Conservation (phyloP, 2,888 invertebrate species). For the Temnothorax ravouxi region DNA sequence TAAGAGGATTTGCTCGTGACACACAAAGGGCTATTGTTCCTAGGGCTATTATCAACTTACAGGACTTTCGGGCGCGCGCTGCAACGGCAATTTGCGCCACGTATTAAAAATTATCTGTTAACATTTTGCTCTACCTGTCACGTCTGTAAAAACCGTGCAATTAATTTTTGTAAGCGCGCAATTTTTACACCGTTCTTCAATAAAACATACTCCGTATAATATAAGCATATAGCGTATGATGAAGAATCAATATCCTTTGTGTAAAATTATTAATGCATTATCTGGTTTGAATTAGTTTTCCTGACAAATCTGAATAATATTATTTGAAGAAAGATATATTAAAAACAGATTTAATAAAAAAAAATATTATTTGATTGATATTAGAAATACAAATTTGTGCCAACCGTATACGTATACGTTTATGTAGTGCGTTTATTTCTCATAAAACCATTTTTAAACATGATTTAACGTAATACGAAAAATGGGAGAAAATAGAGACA, state of each 20-base stretch:
- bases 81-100: slow-evolving; percentile 29
- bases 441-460: too few species aligned
- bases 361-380: slow-evolving; percentile 2
- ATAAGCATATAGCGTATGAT: neutral
- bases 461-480: slow-evolving; percentile 11
- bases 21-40: slow-evolving; percentile 49
- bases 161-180: slow-evolving; percentile 19
- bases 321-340: neutral
- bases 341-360: neutral
- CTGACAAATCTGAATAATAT: neutral
- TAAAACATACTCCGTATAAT: neutral
- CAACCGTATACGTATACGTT: neutral
- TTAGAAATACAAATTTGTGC: slow-evolving; percentile 2
- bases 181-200: neutral
- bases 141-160: neutral
- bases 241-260: neutral
- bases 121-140: slow-evolving; percentile 18
- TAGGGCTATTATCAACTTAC: slow-evolving; percentile 47
- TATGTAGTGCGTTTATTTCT: neutral
- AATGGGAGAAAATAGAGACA: neutral
- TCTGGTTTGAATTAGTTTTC: neutral
- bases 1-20: slow-evolving; percentile 54
- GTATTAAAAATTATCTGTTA: slow-evolving; percentile 50
- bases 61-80: slow-evolving; percentile 31
- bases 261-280: neutral